phyloP scores from a whole-genome alignment of 2,797 vertebrate genomes.

The Lateolabrax maculatus region DNA sequence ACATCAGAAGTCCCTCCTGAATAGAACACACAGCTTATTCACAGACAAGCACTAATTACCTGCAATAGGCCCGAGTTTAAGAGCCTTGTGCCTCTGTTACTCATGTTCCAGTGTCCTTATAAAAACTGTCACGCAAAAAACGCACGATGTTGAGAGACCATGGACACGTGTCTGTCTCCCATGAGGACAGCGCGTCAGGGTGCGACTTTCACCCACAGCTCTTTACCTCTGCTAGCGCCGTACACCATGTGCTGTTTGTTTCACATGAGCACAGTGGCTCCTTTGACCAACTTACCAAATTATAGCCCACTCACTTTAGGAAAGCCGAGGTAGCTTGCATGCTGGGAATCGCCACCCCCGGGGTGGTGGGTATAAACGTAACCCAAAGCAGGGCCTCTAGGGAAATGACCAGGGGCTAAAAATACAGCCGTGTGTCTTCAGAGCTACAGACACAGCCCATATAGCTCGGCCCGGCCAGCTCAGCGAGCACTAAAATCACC shows the following conservation, averaged over 20 bases:
- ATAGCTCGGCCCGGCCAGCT: constrained; percentile 46
- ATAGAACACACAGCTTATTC: constrained; percentile 1
- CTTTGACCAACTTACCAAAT: constrained; percentile 68
- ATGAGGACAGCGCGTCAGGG: neutral
- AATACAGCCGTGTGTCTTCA: constrained; percentile 67
- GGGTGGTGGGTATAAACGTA: constrained; percentile 39
- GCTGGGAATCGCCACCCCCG: constrained; percentile 64
- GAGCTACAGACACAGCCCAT: constrained; percentile 60
- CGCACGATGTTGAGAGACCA: neutral
- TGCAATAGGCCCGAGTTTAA: constrained; percentile 4
- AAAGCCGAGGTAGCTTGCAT: constrained; percentile 53
- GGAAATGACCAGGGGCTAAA: constrained; percentile 75
- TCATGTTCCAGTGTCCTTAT: constrained; percentile 10
- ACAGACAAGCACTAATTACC: constrained; percentile 14
- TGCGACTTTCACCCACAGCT: constrained; percentile 26
- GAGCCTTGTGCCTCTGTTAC: neutral
- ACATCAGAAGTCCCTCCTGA: neutral
- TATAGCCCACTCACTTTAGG: constrained; percentile 48
- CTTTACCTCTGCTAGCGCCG: constrained; percentile 22
- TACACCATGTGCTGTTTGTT: constrained; percentile 66
- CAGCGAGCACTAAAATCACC: constrained; percentile 51
- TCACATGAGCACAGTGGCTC: constrained; percentile 71
- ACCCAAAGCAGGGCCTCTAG: constrained; percentile 43
- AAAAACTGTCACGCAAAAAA: constrained; percentile 22
- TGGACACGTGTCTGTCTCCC: constrained; percentile 14